phyloP scores from a whole-genome alignment of 1,140 invertebrate species.

The Drosophila albomicans region DNA sequence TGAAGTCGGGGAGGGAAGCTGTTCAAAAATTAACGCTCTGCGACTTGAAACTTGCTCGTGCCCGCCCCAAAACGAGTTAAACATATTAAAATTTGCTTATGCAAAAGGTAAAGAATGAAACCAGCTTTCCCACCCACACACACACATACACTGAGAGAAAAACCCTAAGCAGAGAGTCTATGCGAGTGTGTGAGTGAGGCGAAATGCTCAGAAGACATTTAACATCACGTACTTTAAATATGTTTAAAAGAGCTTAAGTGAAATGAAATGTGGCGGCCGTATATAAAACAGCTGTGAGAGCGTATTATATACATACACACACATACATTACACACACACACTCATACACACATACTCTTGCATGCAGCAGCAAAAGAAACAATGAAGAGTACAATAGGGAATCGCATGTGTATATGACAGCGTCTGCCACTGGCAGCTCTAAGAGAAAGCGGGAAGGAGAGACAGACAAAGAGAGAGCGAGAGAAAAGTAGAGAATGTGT shows the following conservation, averaged over 20 bases:
- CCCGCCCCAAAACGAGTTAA: conserved; percentile 68
- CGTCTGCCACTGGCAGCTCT: conserved; percentile 41
- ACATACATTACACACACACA: conserved; percentile 13
- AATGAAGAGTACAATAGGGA: conserved; percentile 19
- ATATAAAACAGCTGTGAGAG: conserved; percentile 17
- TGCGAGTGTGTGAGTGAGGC: conserved; percentile 24
- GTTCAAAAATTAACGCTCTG: conserved; percentile 54
- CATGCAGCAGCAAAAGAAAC: background rate
- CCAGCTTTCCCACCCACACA: background rate
- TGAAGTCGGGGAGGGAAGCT: background rate
- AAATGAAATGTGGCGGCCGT: conserved; percentile 59
- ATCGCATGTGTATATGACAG: conserved; percentile 40
- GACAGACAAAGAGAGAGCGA: background rate
- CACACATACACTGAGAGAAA: background rate
- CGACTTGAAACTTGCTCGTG: conserved; percentile 33
- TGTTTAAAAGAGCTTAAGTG: conserved; percentile 78
- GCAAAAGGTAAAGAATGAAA: conserved; percentile 53
- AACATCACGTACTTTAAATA: conserved; percentile 81
- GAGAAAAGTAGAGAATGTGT: background rate
- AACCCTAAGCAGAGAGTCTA: conserved; percentile 1
- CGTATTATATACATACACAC: conserved; percentile 35
- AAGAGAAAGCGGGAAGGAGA: background rate
- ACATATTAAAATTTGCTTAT: conserved; percentile 82
- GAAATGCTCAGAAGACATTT: conserved; percentile 70
- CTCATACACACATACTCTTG: background rate